Conservation (phyloP, 2,888 invertebrate species). For the Antheraea assamensis region DNA sequence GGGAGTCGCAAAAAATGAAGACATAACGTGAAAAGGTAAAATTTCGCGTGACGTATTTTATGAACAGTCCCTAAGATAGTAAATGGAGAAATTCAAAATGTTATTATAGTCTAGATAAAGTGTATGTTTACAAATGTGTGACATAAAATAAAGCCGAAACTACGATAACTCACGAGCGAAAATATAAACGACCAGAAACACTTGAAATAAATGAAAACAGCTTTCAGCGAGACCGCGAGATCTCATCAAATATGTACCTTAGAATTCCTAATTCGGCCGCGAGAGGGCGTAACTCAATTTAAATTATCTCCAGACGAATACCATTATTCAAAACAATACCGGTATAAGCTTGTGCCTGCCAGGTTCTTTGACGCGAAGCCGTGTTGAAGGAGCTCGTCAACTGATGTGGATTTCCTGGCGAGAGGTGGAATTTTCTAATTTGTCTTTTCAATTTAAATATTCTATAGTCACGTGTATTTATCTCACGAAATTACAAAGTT, state of each 20-base stretch:
- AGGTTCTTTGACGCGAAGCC: not conserved
- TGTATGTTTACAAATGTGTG: not conserved
- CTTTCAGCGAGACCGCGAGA: constrained; percentile 1
- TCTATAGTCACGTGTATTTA: not conserved
- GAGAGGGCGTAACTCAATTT: constrained; percentile 34
- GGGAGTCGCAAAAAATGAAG: too few species aligned
- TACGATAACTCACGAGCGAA: not conserved
- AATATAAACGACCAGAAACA: not conserved
- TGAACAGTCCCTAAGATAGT: too few species aligned
- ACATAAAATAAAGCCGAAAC: not conserved
- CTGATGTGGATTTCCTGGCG: not conserved
- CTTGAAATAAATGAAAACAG: constrained; percentile 9
- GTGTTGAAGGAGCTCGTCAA: not conserved
- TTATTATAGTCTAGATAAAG: not conserved
- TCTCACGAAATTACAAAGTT: not conserved
- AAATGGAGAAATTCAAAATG: not conserved
- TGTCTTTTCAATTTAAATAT: not conserved
- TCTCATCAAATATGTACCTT: constrained; percentile 14
- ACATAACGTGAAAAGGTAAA: too few species aligned
- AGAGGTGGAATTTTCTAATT: constrained; percentile 3
- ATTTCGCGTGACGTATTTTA: not conserved
- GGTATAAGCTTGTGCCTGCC: constrained; percentile 26
- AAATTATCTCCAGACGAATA: constrained; percentile 37
- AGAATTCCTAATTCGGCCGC: not conserved
- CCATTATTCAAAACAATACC: constrained; percentile 36